Evolutionary conservation across 2,888 invertebrate genomes (phyloP).

Genomic region (Agrotis puta): DNA sequence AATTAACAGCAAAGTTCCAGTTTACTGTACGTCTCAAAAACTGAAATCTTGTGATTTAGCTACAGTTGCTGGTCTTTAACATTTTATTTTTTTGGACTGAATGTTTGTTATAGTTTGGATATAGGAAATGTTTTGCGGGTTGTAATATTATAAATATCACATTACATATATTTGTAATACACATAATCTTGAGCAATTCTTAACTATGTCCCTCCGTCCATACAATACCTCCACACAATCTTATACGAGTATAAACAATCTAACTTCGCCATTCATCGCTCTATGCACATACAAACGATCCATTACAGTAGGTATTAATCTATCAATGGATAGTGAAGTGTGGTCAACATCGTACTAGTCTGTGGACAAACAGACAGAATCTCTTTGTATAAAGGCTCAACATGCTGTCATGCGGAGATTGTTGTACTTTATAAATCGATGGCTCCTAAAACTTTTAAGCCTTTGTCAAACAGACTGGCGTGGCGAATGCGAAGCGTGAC

Average conservation of each 20-base stretch:
- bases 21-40: too few species aligned
- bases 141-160: too few species aligned
- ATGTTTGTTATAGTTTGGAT: too few species aligned
- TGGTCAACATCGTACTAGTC: slow-evolving; percentile 45
- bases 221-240: slow-evolving; percentile 1
- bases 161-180: neutral
- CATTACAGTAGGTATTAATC: slow-evolving; percentile 45
- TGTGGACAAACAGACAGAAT: slow-evolving; percentile 6
- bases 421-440: slow-evolving; percentile 21
- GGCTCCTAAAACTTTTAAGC: too few species aligned
- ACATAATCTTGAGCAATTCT: too few species aligned
- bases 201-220: neutral
- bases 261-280: slow-evolving; percentile 13
- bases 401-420: neutral
- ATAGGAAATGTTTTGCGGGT: too few species aligned
- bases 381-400: slow-evolving; percentile 36
- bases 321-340: slow-evolving; percentile 50
- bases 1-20: too few species aligned
- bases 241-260: slow-evolving; percentile 21
- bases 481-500: too few species aligned
- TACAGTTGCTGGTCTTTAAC: too few species aligned
- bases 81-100: too few species aligned
- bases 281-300: slow-evolving; percentile 34
- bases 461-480: too few species aligned
- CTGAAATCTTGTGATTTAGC: too few species aligned